Evolutionary conservation across 1,140 invertebrate species (phyloP), one percentile per base, ranked within the genome.

Genomic region (Galleria mellonella): DNA sequence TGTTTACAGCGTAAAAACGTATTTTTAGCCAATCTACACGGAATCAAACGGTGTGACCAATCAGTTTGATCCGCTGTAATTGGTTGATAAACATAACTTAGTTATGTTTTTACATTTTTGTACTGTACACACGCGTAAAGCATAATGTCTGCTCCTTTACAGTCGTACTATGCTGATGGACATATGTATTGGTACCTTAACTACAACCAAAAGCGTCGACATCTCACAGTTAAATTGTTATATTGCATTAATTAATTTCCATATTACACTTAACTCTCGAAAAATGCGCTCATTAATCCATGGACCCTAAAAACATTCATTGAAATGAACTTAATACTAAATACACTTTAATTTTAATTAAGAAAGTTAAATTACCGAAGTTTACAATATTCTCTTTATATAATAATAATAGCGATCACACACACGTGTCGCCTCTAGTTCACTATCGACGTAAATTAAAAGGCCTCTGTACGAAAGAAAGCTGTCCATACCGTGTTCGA

Each of bases 381-480:
- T 66, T 51, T 41, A 29, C 14, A 45, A 23, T 23, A 23, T 23
- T 23, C 17, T 23, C 17, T 23, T 23, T 23, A 23, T 37, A 39
- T 33, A 41, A 40, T 33, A 32, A 32, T 33, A 23, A 23, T 23
- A 6, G 17, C 17, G 14, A 2, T 7, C 31, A 35, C 32, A 35
- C 35, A 23, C 4, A 15, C 8, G 13, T 12, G 14, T 37, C 35
- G 35, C 13, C 35, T 36, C 28, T 37, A 38, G 44, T 47, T 44
- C 45, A 59, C 50, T 62, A 59, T 50, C 33, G 49, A 55, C 56
- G 47, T 43, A 42, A 49, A 48, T 48, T 36, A 58, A 60, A 62
- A 65, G 62, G 55, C 62, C 55, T 65, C 59, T 55, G 56, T 56
- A 64, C 61, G 46, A 62, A 55, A 40, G 57, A 68, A 63, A 54